A percentile compares a stretch with the other conserved stretches of the same genome.
Evolutionary conservation across 1,140 invertebrate species (phyloP).

Genomic region (Odontomachus brunneus): DNA sequence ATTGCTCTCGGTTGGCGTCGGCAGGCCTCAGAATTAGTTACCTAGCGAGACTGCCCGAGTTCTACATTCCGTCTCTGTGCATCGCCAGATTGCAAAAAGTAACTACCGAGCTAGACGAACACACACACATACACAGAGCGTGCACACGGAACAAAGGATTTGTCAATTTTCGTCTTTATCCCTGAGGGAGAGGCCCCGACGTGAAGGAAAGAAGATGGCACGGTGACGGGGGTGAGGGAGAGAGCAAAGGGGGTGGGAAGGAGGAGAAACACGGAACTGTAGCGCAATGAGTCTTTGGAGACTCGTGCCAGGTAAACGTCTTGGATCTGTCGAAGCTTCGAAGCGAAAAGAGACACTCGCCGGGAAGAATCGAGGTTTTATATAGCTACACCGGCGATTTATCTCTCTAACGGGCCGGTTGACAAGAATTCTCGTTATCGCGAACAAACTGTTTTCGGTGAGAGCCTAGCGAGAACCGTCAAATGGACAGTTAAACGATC

Average conservation of each 20-base stretch:
- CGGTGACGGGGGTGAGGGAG: too few relatives aligned
- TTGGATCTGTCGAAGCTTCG: conserved; percentile 60
- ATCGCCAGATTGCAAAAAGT: conserved; percentile 22
- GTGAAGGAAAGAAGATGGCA: conserved; percentile 19
- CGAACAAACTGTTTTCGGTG: conserved; percentile 29
- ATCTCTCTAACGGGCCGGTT: conserved; percentile 53
- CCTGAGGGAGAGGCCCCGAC: conserved; percentile 40
- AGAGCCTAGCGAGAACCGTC: conserved; percentile 20
- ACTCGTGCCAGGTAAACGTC: conserved; percentile 64
- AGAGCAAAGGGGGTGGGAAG: not conserved
- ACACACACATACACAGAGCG: conserved; percentile 11
- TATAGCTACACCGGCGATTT: conserved; percentile 51
- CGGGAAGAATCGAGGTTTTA: conserved; percentile 62
- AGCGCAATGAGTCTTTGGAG: conserved; percentile 63
- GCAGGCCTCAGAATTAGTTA: conserved; percentile 9
- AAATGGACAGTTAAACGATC: conserved; percentile 1
- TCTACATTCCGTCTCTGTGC: conserved; percentile 17
- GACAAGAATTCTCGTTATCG: conserved; percentile 61
- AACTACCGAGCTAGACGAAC: conserved; percentile 5
- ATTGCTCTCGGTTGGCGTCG: not conserved
- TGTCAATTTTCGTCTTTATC: conserved; percentile 72
- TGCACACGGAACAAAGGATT: conserved; percentile 49
- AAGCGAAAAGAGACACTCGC: conserved; percentile 58
- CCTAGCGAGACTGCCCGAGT: conserved; percentile 12
- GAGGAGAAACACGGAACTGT: conserved; percentile 44